Base-by-base conservation (phyloP, 2,113 vertebrate genomes). In the Pluvialis apricaria region DNA sequence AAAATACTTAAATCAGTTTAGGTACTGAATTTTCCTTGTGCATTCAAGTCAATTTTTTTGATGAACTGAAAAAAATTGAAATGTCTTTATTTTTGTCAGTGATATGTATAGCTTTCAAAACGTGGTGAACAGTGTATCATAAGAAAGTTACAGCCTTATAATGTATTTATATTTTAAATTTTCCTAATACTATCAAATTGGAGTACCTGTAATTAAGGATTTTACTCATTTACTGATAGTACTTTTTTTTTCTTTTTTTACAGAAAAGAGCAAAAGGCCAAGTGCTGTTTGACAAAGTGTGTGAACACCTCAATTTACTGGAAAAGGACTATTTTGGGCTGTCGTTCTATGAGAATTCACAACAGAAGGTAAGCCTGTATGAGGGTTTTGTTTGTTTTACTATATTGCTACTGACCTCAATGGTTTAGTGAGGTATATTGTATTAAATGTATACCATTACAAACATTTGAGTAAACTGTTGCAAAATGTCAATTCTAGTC, bases 271-370 rank as follows among this genome's bases (percentile, higher is more conserved):
- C 98, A 17, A 99, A 98, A 88, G 99, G 98, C 42, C 98, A 99
- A 93, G 95, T 97, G 47, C 95, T 99, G 34, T 98, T 99, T 94
- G 98, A 98, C 70, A 98, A 97, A 94, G 98, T 99, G 19, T 99
- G 98, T 62, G 98, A 98, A 62, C 98, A 99, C 76, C 98, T 99
- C 89, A 99, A 99, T 92, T 97, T 99, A 93, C 49, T 99, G 97
- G 99, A 99, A 96, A 99, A 98, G 94, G 99, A 99, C 94, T 99
- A 99, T 88, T 99, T 99, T 70, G 98, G 98, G 44, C 96, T 99
- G 92, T 69, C 97, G 32, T 98, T 98, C 94, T 98, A 96, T 91
- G 98, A 99, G 93, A 97, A 92, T 77, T 62, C 98, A 52, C 98
- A 98, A 51, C 98, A 99, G 88, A 99, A 98, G 97, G 99, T 99